A percentile compares a stretch with the other conserved stretches of the same genome.
Conservation (phyloP, 2,113 vertebrate genomes). For the Austrofundulus limnaeus region DNA sequence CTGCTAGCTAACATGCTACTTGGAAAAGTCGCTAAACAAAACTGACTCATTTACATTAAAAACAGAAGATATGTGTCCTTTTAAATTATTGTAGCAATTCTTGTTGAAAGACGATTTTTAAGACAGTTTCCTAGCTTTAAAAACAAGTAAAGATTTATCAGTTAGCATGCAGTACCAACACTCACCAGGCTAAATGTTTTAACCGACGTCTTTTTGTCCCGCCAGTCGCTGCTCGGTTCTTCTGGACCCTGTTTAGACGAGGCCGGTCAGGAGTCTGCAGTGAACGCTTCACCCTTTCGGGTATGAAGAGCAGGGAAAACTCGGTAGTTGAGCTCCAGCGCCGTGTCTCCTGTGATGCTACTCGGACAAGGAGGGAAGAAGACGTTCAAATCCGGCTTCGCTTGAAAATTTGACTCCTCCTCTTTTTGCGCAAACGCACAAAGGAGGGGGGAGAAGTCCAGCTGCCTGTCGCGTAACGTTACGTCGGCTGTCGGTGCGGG, state of each 20-base stretch:
- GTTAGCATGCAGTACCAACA: constrained; percentile 59
- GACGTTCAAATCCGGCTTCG: no score
- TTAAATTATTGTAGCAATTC: no score
- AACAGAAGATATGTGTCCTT: no score
- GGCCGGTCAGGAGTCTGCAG: no score
- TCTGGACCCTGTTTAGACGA: constrained; percentile 9
- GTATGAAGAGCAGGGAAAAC: constrained; percentile 15
- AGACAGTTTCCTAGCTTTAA: no score
- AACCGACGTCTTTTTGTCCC: constrained; percentile 13
- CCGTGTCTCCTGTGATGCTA: constrained; percentile 17
- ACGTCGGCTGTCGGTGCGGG: constrained; percentile 39
- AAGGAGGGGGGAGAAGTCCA: not conserved
- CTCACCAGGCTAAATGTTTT: constrained; percentile 47
- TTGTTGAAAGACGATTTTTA: no score
- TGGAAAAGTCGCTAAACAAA: no score
- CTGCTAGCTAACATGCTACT: no score
- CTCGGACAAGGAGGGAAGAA: not conserved
- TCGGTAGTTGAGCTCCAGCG: constrained; percentile 27
- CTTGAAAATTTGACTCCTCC: constrained; percentile 61
- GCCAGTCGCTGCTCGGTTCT: constrained; percentile 47
- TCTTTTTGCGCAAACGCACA: constrained; percentile 44
- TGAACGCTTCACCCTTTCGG: no score
- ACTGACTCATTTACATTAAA: no score
- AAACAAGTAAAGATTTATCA: no score
- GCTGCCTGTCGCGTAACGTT: constrained; percentile 1